Evolutionary conservation across 2,797 vertebrate genomes (phyloP), one percentile per base, ranked within the genome.

Genomic region (Pangasius sanitwongsei): DNA sequence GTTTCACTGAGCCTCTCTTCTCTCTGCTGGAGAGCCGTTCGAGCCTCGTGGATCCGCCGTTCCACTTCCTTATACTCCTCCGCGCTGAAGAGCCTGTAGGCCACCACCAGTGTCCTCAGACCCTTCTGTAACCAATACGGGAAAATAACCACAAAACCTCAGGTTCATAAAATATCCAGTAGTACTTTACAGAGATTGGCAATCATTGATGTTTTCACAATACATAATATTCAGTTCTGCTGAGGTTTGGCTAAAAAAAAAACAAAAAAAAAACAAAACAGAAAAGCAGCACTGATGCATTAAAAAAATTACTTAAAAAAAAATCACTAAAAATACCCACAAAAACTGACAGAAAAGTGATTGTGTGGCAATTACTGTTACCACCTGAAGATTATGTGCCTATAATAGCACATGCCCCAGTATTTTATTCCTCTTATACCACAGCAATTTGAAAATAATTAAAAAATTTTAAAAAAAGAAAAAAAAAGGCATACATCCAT

Each of bases 61-160:
- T 98, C 95, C 89, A 98, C 95, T 86, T 98, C 97, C 0, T 94
- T 90, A 93, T 98, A 99, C 89, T 99, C 97, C 90, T 97, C 95
- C 0, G 94, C 89, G 83, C 97, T 97, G 94, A 99, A 99, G 91
- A 94, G 97, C 91, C 97, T 97, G 92, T 97, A 98, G 55, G 98
- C 98, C 86, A 99, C 90, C 41, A 98, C 99, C 85, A 99, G 96
- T 87, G 98, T 99, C 92, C 99, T 96, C 85, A 99, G 94, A 86
- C 99, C 98, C 96, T 99, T 99, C 99, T 99, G 80, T 2, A 89
- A 86, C 81, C 31, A 53, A 31, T 12, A 55, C 16, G 48, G 37
- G 11, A 25, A 82, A 87, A 77, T n/a, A 7, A 70, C 2, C 50
- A 31, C 16, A 12, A 34, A 31, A 63, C 15, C 50, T 74, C 50